Base-by-base conservation (phyloP, 2,888 invertebrate species). In the Ectemnius cavifrons region DNA sequence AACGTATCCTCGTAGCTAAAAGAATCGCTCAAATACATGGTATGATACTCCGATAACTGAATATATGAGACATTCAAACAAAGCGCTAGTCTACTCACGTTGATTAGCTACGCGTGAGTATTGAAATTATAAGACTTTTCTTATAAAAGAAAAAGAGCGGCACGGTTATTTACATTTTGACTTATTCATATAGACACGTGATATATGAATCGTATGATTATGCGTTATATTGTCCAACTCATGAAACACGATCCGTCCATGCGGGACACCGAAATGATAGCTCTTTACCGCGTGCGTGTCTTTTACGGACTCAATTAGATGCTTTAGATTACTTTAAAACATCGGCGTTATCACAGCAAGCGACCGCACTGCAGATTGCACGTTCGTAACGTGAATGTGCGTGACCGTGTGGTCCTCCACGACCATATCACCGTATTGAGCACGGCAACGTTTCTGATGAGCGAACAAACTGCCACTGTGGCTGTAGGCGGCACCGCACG, bases 381-480 rank as follows among this genome's bases (percentile, higher is more conserved):
- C 85, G 78, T 90, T 89, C 73, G 88, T 90, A 27, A 90, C 89
- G 69, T 90, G 90, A 79, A 91, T 89, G 28, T 88, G 83, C 4
- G 81, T 75, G 70, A 87, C 86, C 71, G 87, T 86, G 73, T 89
- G 89, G 23, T 88, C 86, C 13, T 90, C 89, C 2, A 89, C 89
- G 3, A 86, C 83, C 79, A 88, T 86, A n/a, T 90, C 90, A 27
- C 86, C 87, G 64, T 88, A 90, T 56, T 91, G 91, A 14, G 87
- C 88, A 45, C 89, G 82, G 67, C 91, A 91, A 14, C 91, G 86
- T 73, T 91, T 91, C 49, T 91, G 91, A 77, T 91, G 91, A 4
- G 91, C 91, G 56, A 91, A 91, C 6, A 91, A 80, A 74, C 91
- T 90, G 11, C 91, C 91, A 61, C 90, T 90, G 78, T 91, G 91